phyloP scores from a whole-genome alignment of 1,140 invertebrate species.

The Leguminivora glycinivorella region DNA sequence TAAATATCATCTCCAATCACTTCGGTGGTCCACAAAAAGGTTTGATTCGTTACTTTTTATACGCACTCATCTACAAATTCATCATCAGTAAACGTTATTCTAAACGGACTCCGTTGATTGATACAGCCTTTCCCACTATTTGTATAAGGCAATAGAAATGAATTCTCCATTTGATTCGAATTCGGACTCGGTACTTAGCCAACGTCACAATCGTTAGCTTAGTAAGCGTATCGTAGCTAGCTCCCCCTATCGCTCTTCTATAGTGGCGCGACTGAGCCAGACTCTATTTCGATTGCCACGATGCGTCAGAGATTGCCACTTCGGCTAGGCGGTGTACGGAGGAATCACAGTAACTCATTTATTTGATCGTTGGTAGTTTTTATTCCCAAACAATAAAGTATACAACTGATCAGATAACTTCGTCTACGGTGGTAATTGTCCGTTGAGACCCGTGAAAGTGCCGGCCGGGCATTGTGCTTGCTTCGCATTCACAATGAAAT shows the following conservation, averaged over 20 bases:
- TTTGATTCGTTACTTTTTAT: neutral
- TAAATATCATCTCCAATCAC: neutral
- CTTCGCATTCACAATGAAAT: conserved; percentile 20
- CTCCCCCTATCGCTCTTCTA: too few relatives aligned
- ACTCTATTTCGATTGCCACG: too few relatives aligned
- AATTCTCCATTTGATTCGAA: conserved; percentile 19
- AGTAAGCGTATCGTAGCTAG: too few relatives aligned
- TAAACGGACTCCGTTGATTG: conserved; percentile 20
- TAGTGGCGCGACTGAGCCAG: too few relatives aligned
- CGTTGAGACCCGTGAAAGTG: conserved; percentile 24
- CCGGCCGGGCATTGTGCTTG: conserved; percentile 12
- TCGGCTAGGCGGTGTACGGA: too few relatives aligned
- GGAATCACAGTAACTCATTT: neutral
- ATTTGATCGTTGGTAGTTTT: neutral
- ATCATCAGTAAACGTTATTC: conserved; percentile 18
- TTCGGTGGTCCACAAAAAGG: neutral
- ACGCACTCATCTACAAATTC: conserved; percentile 3
- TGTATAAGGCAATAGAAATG: conserved; percentile 22
- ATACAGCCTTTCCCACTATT: conserved; percentile 24
- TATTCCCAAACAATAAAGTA: neutral
- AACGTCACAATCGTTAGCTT: too few relatives aligned
- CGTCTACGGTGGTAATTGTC: neutral
- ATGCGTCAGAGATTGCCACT: too few relatives aligned
- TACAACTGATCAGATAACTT: neutral
- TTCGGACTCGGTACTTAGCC: conserved; percentile 20